These are phyloP conservation scores for Diabrotica balteata DNA, from an alignment of 2,888 invertebrate genomes.

Conservation along the genomic window DNA sequence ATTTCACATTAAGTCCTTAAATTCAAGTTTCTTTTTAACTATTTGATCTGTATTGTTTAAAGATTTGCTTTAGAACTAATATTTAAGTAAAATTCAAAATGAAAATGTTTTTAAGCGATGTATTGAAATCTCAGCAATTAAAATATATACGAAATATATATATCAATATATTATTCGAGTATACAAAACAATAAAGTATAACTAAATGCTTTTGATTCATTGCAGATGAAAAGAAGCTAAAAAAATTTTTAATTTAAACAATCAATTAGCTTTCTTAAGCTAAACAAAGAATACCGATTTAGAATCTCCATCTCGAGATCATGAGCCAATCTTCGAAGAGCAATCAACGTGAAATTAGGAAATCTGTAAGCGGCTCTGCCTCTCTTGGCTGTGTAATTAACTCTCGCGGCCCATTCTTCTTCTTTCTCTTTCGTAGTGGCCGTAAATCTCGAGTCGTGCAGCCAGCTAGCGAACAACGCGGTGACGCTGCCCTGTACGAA, in stretches of 20 bases:
- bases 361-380: slow-evolving; percentile 47
- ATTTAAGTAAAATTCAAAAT: too few relatives aligned
- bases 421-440: slow-evolving; percentile 12
- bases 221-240: background rate
- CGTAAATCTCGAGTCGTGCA: slow-evolving; percentile 21
- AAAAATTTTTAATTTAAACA: slow-evolving; percentile 13
- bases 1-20: too few relatives aligned
- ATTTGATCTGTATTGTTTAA: too few relatives aligned
- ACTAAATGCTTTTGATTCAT: too few relatives aligned
- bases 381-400: slow-evolving; percentile 21
- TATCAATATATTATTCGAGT: too few relatives aligned
- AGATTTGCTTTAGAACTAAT: too few relatives aligned
- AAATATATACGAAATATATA: too few relatives aligned
- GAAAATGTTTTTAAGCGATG: too few relatives aligned
- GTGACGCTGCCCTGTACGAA: slow-evolving; percentile 1
- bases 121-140: too few relatives aligned
- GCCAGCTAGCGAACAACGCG: slow-evolving; percentile 8
- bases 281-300: slow-evolving; percentile 12
- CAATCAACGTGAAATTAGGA: slow-evolving; percentile 53
- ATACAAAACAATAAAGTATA: too few relatives aligned
- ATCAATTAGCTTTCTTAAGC: slow-evolving; percentile 14
- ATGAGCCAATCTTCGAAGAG: slow-evolving; percentile 42
- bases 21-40: too few relatives aligned
- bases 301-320: slow-evolving; percentile 15
- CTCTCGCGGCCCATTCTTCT: slow-evolving; percentile 23